Base-by-base conservation (phyloP, 1,140 invertebrate species). In the Philopotamus ludificatus region DNA sequence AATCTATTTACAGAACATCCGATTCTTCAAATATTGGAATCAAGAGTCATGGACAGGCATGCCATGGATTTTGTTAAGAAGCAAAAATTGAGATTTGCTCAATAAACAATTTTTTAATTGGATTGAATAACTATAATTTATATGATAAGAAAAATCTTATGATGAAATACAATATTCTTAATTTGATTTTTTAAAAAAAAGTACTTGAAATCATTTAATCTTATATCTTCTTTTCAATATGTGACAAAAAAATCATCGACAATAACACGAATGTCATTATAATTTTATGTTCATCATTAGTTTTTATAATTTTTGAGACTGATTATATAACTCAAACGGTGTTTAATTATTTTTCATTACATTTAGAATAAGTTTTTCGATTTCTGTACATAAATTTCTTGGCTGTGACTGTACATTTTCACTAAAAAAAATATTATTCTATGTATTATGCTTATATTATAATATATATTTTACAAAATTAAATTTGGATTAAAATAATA, bases 31-130 rank as follows among this genome's bases (percentile, higher is more conserved):
- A 93, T 94, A 65, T 75, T 97, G 67, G 90, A 93, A 74, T 88
- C 87, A 25, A 82, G 94, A 72, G 84, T 85, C 16, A 89, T 88
- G 72, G 94, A 97, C 79, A 91, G 91, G 75, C 78, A 87, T 70
- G 94, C 94, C 18, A 82, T 88, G 71, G 93, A 97, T 67, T 97
- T 97, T 82, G 89, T 94, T 12, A 91, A 90, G 74, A 92, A 92
- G 74, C 90, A 93, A 77, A 90, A 87, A 75, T 74, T 84, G 70
- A 79, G 88, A 73, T 85, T 89, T 63, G 83, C 85, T 42, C 44
- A 65, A 23, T 65, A 58, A 57, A 59, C 20, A 3, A 15, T 12
- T 44, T 12, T 44, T 18, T 3, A 3, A 2, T 18, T 15, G n/a
- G 42, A 44, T 44, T 18, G 3, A 3, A 12, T 44, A 15, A 44